Conservation (phyloP, 1,140 invertebrate species). For the Microplitis mediator region DNA sequence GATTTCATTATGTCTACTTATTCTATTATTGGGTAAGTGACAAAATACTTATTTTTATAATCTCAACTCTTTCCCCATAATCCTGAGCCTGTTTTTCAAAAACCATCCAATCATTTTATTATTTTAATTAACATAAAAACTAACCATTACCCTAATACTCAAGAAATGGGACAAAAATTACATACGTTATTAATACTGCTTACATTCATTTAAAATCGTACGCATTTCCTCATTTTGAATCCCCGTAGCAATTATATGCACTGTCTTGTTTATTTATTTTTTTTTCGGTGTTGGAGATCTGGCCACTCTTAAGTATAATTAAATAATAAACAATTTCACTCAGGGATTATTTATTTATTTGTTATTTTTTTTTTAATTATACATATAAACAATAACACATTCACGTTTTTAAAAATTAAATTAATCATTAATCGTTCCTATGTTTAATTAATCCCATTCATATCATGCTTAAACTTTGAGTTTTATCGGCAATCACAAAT, state of each 20-base stretch:
- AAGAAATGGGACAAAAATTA: no score
- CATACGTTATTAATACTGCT: no score
- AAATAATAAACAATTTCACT: slow-evolving; percentile 14
- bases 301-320: slow-evolving; percentile 50
- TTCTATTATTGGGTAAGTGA: slow-evolving; percentile 75
- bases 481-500: no score
- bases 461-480: not conserved
- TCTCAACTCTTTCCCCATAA: not conserved
- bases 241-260: not conserved
- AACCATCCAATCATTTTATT: no score
- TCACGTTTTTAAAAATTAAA: not conserved
- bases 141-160: no score
- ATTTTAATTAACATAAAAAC: no score
- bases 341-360: not conserved
- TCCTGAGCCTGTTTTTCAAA: not conserved
- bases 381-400: not conserved
- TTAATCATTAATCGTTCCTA: no score
- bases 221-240: not conserved
- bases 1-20: slow-evolving; percentile 93
- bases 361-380: not conserved
- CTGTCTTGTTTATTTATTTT: slow-evolving; percentile 30
- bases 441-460: slow-evolving; percentile 26
- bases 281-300: slow-evolving; percentile 56
- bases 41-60: not conserved
- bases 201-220: not conserved